A percentile compares a stretch with the other conserved stretches of the same genome.
phyloP scores from a whole-genome alignment of 1,140 invertebrate genomes.

The Bombus sylvicola region DNA sequence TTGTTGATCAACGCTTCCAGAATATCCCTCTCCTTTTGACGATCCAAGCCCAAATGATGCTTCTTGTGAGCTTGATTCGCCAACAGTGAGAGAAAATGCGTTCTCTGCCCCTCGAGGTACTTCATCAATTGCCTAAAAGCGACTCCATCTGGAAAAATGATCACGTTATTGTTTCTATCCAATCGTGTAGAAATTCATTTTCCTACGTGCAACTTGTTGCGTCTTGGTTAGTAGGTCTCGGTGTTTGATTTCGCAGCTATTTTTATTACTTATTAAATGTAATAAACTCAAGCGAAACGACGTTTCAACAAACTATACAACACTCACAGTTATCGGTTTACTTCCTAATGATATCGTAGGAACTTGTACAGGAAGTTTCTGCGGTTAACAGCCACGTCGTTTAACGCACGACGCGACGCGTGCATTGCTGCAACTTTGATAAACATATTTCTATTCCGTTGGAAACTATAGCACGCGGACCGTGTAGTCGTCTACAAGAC shows the following conservation, averaged over 20 bases:
- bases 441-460: background rate
- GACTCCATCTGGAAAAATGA: conserved; percentile 65
- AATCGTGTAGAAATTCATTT: background rate
- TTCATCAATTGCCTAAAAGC: conserved; percentile 68
- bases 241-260: background rate
- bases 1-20: conserved; percentile 62
- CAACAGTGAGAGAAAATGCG: conserved; percentile 39
- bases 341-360: conserved; percentile 34
- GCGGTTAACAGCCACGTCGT: conserved; percentile 9
- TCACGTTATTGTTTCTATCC: background rate
- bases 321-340: conserved; percentile 20
- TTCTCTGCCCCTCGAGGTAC: conserved; percentile 65
- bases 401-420: too few species aligned
- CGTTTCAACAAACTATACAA: background rate
- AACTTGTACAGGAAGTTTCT: conserved; percentile 37
- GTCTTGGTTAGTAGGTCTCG: too few species aligned
- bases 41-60: conserved; percentile 58
- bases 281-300: background rate
- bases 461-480: background rate
- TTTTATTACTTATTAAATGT: too few species aligned
- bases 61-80: conserved; percentile 58
- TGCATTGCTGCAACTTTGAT: background rate
- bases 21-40: conserved; percentile 62
- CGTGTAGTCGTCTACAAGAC: too few species aligned
- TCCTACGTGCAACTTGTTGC: background rate